Evolutionary conservation across 2,888 invertebrate species (phyloP).

Genomic region (Drosophila atripex): DNA sequence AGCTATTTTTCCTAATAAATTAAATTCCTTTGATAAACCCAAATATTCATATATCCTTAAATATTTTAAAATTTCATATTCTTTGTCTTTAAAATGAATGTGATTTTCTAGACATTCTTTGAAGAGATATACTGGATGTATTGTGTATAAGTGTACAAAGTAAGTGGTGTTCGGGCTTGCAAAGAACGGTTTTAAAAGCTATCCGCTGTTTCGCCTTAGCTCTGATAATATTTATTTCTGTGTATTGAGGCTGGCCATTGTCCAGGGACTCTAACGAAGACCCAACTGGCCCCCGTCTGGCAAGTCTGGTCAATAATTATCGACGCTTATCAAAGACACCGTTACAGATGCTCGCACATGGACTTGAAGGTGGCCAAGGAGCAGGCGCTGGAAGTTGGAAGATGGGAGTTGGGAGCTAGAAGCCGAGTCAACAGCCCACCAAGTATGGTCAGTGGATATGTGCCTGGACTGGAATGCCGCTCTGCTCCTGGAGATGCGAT

Average conservation of each 20-base stretch:
- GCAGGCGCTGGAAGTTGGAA: constrained; percentile 5
- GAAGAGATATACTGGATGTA: too few species aligned
- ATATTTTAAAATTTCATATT: too few species aligned
- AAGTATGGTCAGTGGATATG: constrained; percentile 48
- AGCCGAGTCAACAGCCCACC: constrained; percentile 35
- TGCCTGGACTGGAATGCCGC: constrained; percentile 66
- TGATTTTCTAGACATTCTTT: too few species aligned
- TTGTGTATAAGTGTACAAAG: too few species aligned
- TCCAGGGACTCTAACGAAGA: constrained; percentile 47
- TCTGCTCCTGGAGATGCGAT: constrained; percentile 35
- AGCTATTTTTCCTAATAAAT: too few species aligned
- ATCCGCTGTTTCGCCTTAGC: too few species aligned
- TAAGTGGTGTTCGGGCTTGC: too few species aligned
- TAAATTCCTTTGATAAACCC: too few species aligned
- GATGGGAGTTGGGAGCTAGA: constrained; percentile 10
- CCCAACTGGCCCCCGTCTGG: constrained; percentile 38
- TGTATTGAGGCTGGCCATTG: constrained; percentile 17
- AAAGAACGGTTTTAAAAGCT: too few species aligned
- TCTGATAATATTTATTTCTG: constrained; percentile 3
- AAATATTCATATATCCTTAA: too few species aligned
- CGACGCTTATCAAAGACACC: constrained; percentile 81
- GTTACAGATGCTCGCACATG: constrained; percentile 77
- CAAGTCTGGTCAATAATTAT: constrained; percentile 77
- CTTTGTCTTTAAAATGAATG: too few species aligned
- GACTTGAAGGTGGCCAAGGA: constrained; percentile 25